These are phyloP conservation scores for Apis laboriosa DNA, from an alignment of 1,140 invertebrate species.

Conservation along the genomic window DNA sequence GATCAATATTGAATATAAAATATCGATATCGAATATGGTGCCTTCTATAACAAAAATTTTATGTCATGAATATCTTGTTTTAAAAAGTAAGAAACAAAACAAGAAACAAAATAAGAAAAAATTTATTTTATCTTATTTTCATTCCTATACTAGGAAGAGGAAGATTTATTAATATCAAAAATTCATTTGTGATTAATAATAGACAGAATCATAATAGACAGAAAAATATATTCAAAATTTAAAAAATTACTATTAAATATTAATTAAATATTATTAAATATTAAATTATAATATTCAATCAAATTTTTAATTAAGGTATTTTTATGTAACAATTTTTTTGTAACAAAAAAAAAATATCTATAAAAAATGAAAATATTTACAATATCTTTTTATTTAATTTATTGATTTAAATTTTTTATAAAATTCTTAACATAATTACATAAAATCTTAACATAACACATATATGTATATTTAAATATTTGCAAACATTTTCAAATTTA, in stretches of 20 bases:
- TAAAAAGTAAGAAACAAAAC: background rate
- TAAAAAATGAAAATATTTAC: constrained; percentile 1
- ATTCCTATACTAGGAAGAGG: background rate
- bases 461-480: background rate
- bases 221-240: background rate
- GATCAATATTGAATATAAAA: background rate
- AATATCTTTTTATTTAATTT: background rate
- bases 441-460: background rate
- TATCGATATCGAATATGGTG: background rate
- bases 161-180: background rate
- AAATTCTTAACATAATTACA: background rate
- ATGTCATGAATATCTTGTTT: background rate
- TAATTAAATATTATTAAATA: background rate
- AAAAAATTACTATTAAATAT: background rate
- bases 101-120: no score
- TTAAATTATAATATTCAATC: background rate
- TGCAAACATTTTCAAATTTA: background rate
- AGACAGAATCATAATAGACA: background rate
- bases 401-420: background rate
- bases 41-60: constrained; percentile 7
- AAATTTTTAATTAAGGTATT: background rate
- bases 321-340: constrained; percentile 3
- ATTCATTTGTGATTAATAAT: background rate
- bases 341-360: constrained; percentile 1
- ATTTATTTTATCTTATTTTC: background rate